These are phyloP conservation scores for Coptodon rendalli DNA, from an alignment of 2,113 vertebrate species.

Conservation along the genomic window DNA sequence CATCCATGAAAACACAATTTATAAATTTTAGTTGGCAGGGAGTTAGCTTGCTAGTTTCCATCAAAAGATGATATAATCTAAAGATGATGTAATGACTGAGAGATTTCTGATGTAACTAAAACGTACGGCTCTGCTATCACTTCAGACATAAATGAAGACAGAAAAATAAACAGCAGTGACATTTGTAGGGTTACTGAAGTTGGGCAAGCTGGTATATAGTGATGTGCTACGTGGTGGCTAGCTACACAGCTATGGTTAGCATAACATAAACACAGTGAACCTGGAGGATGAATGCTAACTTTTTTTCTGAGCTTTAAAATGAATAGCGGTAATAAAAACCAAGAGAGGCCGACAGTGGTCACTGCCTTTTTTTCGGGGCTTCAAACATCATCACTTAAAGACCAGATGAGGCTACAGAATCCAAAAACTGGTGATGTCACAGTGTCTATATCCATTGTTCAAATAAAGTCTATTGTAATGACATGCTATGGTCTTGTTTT, in stretches of 20 bases:
- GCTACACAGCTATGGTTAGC: neutral
- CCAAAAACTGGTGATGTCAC: neutral
- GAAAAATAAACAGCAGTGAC: neutral
- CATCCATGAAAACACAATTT: neutral
- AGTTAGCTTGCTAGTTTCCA: neutral
- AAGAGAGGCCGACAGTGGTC: neutral
- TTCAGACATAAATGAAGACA: neutral
- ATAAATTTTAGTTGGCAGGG: fast-evolving
- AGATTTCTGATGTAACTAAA: neutral
- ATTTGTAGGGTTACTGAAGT: neutral
- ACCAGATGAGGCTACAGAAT: neutral
- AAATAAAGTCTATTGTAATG: neutral
- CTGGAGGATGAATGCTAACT: neutral
- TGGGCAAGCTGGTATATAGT: neutral
- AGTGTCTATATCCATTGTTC: neutral
- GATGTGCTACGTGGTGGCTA: neutral
- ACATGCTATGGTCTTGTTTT: too few species aligned
- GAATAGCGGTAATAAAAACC: neutral
- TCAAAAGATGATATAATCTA: neutral
- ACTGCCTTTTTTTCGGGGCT: neutral
- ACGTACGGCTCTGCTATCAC: neutral
- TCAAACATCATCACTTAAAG: fast-evolving
- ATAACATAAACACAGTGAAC: neutral
- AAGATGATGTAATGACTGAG: neutral
- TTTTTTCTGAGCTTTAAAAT: neutral